Evolutionary conservation across 2,797 vertebrate species (phyloP).

Genomic region (Micrastur ruficollis): DNA sequence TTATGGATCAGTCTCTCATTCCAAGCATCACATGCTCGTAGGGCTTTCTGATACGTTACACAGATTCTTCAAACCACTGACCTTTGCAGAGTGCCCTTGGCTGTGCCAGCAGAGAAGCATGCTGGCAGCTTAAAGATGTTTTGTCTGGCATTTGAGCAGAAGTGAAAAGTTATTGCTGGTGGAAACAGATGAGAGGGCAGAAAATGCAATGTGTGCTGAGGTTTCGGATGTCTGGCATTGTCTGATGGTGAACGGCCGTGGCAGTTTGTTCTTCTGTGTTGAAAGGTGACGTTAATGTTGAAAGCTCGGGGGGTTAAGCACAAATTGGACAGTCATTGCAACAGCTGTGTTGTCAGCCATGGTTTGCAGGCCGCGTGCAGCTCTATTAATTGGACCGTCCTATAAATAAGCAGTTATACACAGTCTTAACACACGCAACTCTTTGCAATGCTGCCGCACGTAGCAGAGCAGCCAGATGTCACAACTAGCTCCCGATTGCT

Average conservation of each 20-base stretch:
- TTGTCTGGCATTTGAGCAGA: constrained; percentile 29
- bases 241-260: not conserved
- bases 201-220: rapidly evolving
- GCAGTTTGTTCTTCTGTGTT: not conserved
- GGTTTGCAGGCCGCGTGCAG: not conserved
- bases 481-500: not conserved
- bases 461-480: not conserved
- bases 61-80: not conserved
- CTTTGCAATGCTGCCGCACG: rapidly evolving
- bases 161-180: not conserved
- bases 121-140: constrained; percentile 49
- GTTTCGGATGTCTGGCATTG: not conserved
- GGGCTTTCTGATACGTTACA: not conserved
- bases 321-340: rapidly evolving
- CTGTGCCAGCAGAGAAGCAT: not conserved
- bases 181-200: not conserved
- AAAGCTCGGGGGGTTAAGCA: not conserved
- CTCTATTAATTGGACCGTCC: not conserved
- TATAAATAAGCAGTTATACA: not conserved
- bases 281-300: not conserved
- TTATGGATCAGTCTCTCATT: not conserved
- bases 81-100: constrained; percentile 13
- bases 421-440: not conserved
- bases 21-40: not conserved
- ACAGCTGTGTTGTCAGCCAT: not conserved